phyloP scores from a whole-genome alignment of 2,113 vertebrate species.

The Peucedramus taeniatus region DNA sequence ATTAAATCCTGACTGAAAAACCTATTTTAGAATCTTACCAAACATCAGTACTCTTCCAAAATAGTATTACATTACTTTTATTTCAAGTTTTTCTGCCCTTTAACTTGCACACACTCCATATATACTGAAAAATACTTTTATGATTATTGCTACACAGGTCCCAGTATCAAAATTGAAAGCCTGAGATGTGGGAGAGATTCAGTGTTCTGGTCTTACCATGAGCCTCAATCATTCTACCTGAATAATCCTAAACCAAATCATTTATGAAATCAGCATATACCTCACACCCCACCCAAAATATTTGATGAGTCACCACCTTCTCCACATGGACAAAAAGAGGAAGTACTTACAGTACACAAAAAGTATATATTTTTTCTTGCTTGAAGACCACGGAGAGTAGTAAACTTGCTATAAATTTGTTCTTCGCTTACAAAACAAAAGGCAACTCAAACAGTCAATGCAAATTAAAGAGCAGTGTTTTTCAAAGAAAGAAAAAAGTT shows the following conservation, averaged over 20 bases:
- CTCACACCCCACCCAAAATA: background rate
- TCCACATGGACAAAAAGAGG: background rate
- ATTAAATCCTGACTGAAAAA: background rate
- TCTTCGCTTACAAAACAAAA: background rate
- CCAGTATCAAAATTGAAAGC: background rate
- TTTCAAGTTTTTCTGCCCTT: background rate
- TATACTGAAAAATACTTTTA: background rate
- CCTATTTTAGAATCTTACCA: background rate
- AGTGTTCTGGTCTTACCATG: background rate
- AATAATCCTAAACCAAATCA: background rate
- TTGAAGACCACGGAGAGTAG: background rate
- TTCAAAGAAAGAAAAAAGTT: background rate
- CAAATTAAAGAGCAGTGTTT: background rate
- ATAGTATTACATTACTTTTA: background rate
- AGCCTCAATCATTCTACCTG: background rate
- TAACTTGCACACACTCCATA: background rate
- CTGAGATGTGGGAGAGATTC: background rate
- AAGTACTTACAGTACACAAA: background rate
- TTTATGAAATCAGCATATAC: background rate
- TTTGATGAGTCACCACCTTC: background rate
- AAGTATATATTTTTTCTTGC: background rate
- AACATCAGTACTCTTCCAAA: background rate
- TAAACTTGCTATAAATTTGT: background rate
- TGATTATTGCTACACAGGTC: background rate
- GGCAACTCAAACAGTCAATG: background rate